A percentile compares a stretch with the other conserved stretches of the same genome.
These are phyloP conservation scores for Rotaria magnacalcarata DNA, from an alignment of 2,888 invertebrate species.

Conservation along the genomic window DNA sequence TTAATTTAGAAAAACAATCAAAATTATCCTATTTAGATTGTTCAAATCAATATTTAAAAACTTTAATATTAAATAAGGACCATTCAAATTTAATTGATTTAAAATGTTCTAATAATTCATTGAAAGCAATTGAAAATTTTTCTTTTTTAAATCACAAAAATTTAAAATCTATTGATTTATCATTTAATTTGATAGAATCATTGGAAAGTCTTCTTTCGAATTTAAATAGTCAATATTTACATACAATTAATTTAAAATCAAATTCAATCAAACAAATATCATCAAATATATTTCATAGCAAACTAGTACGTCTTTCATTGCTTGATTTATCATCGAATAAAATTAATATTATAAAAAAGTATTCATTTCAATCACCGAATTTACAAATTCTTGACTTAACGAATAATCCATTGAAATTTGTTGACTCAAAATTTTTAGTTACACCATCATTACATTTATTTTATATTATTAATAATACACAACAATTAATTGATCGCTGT, in stretches of 20 bases:
- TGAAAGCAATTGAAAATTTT: neutral
- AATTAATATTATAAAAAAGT: neutral
- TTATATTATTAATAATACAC: neutral
- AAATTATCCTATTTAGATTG: slow-evolving; percentile 14
- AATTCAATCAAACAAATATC: neutral
- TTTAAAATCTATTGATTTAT: neutral
- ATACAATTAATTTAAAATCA: neutral
- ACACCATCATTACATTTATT: neutral
- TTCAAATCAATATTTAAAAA: neutral
- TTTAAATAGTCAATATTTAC: neutral
- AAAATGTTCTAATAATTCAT: slow-evolving; percentile 14
- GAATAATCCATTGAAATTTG: neutral
- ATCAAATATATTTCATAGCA: neutral
- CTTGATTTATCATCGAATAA: neutral
- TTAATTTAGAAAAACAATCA: neutral
- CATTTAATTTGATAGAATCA: neutral
- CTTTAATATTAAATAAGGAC: neutral
- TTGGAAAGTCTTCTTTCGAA: neutral
- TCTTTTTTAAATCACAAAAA: neutral
- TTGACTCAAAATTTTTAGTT: neutral
- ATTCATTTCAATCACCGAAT: slow-evolving; percentile 25
- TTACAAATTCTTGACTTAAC: slow-evolving; percentile 18
- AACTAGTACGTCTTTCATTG: neutral
- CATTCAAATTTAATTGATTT: neutral
- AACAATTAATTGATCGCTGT: neutral